Base-by-base conservation (phyloP, 1,140 invertebrate genomes). In the Drosophila mojavensis region DNA sequence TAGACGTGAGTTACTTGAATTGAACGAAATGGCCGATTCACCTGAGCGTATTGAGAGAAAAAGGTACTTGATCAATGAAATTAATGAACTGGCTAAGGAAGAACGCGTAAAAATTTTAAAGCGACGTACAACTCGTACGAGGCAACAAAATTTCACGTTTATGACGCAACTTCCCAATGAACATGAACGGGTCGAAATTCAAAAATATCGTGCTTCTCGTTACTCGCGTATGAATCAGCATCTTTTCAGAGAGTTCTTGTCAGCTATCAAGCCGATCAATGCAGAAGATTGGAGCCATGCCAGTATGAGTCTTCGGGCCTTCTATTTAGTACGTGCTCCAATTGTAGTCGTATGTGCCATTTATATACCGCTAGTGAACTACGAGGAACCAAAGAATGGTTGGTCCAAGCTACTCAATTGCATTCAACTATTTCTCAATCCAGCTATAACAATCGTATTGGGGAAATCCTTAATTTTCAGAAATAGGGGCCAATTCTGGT, bases 391-490 rank as follows among this genome's bases (percentile, higher is more conserved):
- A 0, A 51, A 28, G 1, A 51, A 51, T n/a, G 48, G 48, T 2
- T 51, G 48, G 48, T 26, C 24, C 10, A 51, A 51, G 48, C 48
- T 51, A 24, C 48, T 51, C 24, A 51, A 51, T 11, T 51, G 48
- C 24, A 28, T 51, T 2, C 48, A 51, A 6, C 26, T 51, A 10
- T 51, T 51, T 1, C 24, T 51, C 0, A 51, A 51, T n/a, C 48
- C 48, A n/a, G 24, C 48, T 6, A 2, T 51, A 2, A 51, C 48
- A 26, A 51, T 51, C 13, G n/a, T 26, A 5, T 0, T 51, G 24
- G 48, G 10, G 0, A 28, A 28, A 5, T 13, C 48, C 1, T 4
- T 51, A 5, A 0, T 51, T 6, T 13, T 51, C 4, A 28, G 5
- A n/a, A 11, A 28, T 7, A 51, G 7, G 3, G 11, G 11, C 1